Base-by-base conservation (phyloP, 2,797 vertebrate genomes). In the Mico argentatus region DNA sequence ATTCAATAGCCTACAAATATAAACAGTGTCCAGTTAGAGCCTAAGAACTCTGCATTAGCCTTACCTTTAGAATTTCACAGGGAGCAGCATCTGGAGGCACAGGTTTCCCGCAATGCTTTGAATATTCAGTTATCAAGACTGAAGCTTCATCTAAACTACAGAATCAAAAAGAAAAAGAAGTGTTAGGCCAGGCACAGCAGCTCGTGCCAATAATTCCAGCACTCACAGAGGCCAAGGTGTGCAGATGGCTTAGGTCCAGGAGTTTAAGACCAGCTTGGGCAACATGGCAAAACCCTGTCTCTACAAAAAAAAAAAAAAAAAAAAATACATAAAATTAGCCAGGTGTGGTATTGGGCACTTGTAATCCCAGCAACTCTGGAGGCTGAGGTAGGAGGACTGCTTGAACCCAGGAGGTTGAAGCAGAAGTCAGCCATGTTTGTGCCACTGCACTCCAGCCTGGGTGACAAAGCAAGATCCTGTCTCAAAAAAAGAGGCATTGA, bases 71-170 rank as follows among this genome's bases (percentile, higher is more conserved):
- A 87, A 99, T 95, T 44, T 98, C 98, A 20, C 97, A 85, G 33
- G 98, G 97, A n/a, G 98, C 19, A 0, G 96, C 27, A 9, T 98
- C 97, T 46, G 96, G 82, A 1, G 98, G 88, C 15, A 97, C 13
- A 2, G 93, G 92, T 88, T 98, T 99, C 19, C 99, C 99, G 96
- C 94, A 96, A 82, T 97, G 98, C 88, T 98, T 99, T 88, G 99
- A 96, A 97, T 99, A 99, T 36, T 99, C 99, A 6, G 52, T 91
- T 90, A 99, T 96, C n/a, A 99, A 97, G 20, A 98, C 97, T 30
- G 98, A 98, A 0, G 99, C 99, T 77, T 99, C 99, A 3, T 99
- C 99, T 39, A 98, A 97, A 97, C 99, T 99, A 92, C 17, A 96
- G 84, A 88, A 77, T 5, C 81, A 94, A 95, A 88, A 33, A 94